phyloP scores from a whole-genome alignment of 2,113 vertebrate genomes.

The Anarhynchus alexandrinus region DNA sequence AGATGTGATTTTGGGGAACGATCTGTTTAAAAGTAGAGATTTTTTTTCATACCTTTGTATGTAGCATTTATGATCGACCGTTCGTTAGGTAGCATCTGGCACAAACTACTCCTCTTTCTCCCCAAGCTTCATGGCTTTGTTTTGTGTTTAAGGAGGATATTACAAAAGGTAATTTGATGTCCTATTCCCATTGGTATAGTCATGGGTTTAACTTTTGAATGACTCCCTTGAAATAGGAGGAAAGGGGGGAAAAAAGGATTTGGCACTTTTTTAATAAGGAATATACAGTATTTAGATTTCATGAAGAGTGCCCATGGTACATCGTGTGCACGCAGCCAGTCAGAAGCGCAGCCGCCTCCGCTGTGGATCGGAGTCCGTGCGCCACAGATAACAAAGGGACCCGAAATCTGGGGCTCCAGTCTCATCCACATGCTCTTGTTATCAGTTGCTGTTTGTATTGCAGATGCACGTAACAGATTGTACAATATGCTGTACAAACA shows the following conservation, averaged over 20 bases:
- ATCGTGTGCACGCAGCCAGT: background rate
- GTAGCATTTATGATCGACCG: background rate
- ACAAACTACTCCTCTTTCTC: background rate
- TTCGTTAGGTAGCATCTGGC: background rate
- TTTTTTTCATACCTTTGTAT: background rate
- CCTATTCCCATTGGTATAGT: background rate
- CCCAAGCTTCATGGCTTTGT: background rate
- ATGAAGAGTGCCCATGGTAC: background rate
- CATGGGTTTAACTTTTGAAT: constrained; percentile 5
- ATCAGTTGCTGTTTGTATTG: background rate
- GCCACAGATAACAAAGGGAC: background rate
- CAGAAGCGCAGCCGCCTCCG: background rate
- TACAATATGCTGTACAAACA: background rate
- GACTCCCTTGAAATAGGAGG: background rate
- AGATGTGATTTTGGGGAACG: background rate
- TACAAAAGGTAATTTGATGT: background rate
- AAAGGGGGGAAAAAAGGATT: background rate
- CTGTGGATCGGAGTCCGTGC: background rate
- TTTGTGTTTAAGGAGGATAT: background rate
- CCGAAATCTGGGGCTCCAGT: background rate
- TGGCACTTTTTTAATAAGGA: background rate
- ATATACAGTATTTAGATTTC: background rate
- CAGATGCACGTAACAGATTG: constrained; percentile 30
- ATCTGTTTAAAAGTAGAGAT: background rate
- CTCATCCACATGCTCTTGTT: background rate